A percentile compares a stretch with the other conserved stretches of the same genome.
Conservation (phyloP, 2,888 invertebrate genomes). For the Pandemis heparana region DNA sequence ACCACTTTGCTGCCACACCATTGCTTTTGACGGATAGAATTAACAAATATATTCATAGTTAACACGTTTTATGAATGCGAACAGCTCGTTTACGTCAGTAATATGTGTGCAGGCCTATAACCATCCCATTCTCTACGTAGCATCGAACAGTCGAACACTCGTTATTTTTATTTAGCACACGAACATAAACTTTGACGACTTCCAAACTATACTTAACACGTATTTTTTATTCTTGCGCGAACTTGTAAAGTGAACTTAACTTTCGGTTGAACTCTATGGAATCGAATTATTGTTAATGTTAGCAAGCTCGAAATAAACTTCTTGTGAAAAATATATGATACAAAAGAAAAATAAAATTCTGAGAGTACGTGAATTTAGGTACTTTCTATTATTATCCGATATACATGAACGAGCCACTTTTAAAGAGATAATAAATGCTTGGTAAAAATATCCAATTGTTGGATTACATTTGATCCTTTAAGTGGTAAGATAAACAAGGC, state of each 20-base stretch:
- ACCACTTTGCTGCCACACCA: too few relatives aligned
- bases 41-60: not conserved
- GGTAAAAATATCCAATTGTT: too few relatives aligned
- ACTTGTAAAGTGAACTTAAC: not conserved
- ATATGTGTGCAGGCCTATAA: not conserved
- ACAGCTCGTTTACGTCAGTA: not conserved
- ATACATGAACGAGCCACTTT: too few relatives aligned
- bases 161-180: not conserved
- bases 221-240: not conserved
- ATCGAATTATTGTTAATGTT: not conserved
- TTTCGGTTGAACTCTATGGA: not conserved
- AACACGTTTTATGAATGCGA: not conserved
- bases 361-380: not conserved
- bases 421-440: too few relatives aligned
- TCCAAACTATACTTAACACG: constrained; percentile 1
- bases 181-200: constrained; percentile 3
- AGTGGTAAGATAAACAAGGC: too few relatives aligned
- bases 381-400: not conserved
- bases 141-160: not conserved
- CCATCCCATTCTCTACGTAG: not conserved
- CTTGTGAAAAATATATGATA: not conserved
- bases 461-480: too few relatives aligned
- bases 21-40: not conserved
- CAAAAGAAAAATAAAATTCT: not conserved
- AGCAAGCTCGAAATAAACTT: not conserved